Base-by-base conservation (phyloP, 2,113 vertebrate genomes). In the Apistogramma diplotaenia region DNA sequence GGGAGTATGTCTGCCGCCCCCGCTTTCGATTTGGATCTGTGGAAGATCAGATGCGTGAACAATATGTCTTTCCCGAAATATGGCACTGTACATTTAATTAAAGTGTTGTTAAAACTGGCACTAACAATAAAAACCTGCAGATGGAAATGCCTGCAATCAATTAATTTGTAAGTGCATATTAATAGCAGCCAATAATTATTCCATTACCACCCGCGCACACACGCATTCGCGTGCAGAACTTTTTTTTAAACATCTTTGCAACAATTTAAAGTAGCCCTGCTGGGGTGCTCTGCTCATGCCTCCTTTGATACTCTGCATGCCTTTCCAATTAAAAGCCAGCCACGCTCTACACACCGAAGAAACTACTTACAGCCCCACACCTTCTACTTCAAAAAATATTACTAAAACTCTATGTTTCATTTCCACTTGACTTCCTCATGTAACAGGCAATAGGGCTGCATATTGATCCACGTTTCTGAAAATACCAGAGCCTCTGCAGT, bases 1-100 rank as follows among this genome's bases (percentile, higher is more conserved):
- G 96, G 78, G 97, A 97, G 79, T 98, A 97, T 46, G 96, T 97
- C 94, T 98, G 97, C 65, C 96, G 95, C 18, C 97, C 97, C 67
- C 97, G 94, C 93, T 96, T 97, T 89, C 97, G 92, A 91, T 95
- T 96, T 10, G 96, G 95, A 94, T 97, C 97, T 98, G 91, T 23
- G 89, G 89, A 54, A 77, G 35, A 83, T 12, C 76, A 54, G 7
- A 71, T 3, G 18, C 11, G 33, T 4, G 21, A 43, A n/a, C 8
- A 61, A 31, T 15, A 10, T 1, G 58, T 25, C 11, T 67, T 15
- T 16, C 19, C 12, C 67, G 9, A 55, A 70, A 62, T 43, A 37
- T 53, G 2, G 19, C 8, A 16, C 49, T 29, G 18, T 40, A 31
- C 37, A 21, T 74, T 76, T 15, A 25, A 51, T 56, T 61, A 60